These are phyloP conservation scores for Engraulis encrasicolus DNA, from an alignment of 2,113 vertebrate species.

Conservation along the genomic window DNA sequence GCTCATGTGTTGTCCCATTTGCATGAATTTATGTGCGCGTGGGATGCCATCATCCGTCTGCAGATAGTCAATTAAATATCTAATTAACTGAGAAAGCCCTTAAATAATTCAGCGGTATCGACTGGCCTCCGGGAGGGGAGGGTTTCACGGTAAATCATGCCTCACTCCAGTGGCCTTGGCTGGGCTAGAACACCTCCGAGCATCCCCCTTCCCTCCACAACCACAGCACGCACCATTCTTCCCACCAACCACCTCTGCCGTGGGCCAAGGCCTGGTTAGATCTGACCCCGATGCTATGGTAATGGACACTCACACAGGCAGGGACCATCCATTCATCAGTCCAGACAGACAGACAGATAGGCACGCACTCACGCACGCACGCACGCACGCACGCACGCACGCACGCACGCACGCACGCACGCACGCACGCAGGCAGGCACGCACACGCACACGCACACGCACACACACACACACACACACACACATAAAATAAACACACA, in stretches of 20 bases:
- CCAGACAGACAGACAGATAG: too few species aligned
- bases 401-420: too few species aligned
- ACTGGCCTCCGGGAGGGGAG: constrained; percentile 56
- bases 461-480: too few species aligned
- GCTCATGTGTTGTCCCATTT: constrained; percentile 63
- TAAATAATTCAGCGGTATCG: constrained; percentile 79
- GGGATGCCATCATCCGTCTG: constrained; percentile 65
- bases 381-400: too few species aligned
- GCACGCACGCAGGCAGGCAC: too few species aligned
- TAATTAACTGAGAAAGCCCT: constrained; percentile 77
- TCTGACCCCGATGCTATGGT: background rate
- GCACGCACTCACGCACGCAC: too few species aligned
- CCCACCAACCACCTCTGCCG: background rate
- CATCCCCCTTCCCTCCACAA: background rate
- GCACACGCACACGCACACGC: too few species aligned
- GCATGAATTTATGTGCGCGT: constrained; percentile 73
- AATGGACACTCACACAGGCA: background rate
- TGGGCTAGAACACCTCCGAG: background rate
- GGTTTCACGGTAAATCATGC: constrained; percentile 37
- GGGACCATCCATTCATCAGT: too few species aligned
- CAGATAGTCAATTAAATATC: constrained; percentile 80
- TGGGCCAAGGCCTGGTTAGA: background rate
- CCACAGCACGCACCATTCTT: too few species aligned
- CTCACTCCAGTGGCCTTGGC: constrained; percentile 20
- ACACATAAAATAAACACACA: too few species aligned